Conservation (phyloP, 2,113 vertebrate species). For the Sinosuthora webbiana region DNA sequence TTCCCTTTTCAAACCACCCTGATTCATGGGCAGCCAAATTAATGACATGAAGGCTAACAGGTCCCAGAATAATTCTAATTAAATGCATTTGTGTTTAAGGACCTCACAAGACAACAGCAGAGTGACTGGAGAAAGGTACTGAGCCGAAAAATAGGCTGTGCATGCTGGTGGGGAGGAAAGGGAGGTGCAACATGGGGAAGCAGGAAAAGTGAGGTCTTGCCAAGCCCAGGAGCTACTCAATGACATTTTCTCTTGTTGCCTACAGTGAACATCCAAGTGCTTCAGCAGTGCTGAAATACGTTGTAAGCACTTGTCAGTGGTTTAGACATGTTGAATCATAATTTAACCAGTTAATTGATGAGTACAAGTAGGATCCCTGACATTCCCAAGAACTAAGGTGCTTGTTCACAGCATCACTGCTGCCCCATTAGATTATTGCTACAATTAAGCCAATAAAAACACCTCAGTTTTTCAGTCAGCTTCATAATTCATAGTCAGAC, state of each 20-base stretch:
- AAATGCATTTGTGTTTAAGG: not conserved
- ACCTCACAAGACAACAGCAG: not conserved
- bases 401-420: not conserved
- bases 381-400: not conserved
- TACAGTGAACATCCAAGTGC: not conserved
- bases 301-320: not conserved
- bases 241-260: not conserved
- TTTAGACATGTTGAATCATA: not conserved
- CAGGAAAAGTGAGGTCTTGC: not conserved
- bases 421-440: not conserved
- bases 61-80: not conserved
- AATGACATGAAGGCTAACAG: not conserved
- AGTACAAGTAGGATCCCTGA: not conserved
- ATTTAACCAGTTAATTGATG: not conserved
- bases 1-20: not conserved
- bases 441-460: not conserved
- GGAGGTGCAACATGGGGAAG: not conserved
- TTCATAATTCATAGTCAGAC: not conserved
- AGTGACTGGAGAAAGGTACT: not conserved
- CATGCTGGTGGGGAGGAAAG: not conserved
- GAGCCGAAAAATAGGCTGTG: not conserved
- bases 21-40: not conserved
- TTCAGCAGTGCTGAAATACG: not conserved
- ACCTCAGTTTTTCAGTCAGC: not conserved
- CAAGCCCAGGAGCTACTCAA: not conserved